A percentile compares a stretch with the other conserved stretches of the same genome.
These are phyloP conservation scores for Tethea ocularis DNA, from an alignment of 2,888 invertebrate species.

Conservation along the genomic window DNA sequence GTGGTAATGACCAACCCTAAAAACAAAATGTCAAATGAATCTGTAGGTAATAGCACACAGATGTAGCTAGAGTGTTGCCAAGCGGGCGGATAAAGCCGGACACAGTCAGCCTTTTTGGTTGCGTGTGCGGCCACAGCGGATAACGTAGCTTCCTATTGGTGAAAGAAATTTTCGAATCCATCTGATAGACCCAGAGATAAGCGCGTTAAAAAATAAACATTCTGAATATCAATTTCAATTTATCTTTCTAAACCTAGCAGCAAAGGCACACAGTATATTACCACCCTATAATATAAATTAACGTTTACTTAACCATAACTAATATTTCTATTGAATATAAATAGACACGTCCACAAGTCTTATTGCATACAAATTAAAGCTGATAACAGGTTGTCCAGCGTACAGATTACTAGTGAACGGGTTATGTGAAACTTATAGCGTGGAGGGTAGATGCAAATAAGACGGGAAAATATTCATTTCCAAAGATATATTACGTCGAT, in stretches of 20 bases:
- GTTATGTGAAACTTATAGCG: slow-evolving; percentile 32
- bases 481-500: slow-evolving; percentile 13
- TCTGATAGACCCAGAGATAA: too few species aligned
- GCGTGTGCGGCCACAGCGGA: too few species aligned
- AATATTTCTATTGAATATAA: slow-evolving; percentile 28
- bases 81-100: too few species aligned
- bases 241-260: too few species aligned
- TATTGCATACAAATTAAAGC: slow-evolving; percentile 23
- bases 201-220: too few species aligned
- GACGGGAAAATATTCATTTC: slow-evolving; percentile 40
- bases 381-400: slow-evolving; percentile 11
- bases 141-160: too few species aligned
- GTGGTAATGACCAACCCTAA: too few species aligned
- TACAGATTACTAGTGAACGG: slow-evolving; percentile 29
- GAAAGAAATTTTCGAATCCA: too few species aligned
- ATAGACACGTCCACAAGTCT: slow-evolving; percentile 19
- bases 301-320: slow-evolving; percentile 23
- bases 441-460: slow-evolving; percentile 50
- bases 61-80: too few species aligned
- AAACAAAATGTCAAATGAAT: neutral
- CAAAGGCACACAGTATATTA: neutral
- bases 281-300: slow-evolving; percentile 8
- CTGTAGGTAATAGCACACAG: neutral
- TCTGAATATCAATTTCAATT: too few species aligned
- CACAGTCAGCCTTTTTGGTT: too few species aligned